Base-by-base conservation (phyloP, 2,113 vertebrate species). In the Aspiorhynchus laticeps region DNA sequence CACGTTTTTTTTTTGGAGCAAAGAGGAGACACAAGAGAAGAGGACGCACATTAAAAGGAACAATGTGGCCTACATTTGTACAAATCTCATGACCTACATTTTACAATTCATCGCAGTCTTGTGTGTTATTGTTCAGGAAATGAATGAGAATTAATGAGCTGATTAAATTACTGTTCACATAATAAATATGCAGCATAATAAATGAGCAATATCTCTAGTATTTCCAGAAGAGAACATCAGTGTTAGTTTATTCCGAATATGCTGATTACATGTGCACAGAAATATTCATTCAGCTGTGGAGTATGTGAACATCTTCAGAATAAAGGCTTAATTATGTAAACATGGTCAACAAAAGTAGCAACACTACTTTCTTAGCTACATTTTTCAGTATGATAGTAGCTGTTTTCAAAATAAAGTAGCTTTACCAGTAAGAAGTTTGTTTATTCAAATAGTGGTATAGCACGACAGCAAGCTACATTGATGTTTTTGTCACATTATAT, bases 131-230 rank as follows among this genome's bases (percentile, higher is more conserved):
- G 21, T 76, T 75, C 38, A 76, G n/a, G 14, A 76, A 26, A 76
- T 76, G n/a, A 76, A 48, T 48, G n/a, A 48, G 38, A 75, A 75
- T 75, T 46, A 75, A 75, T 75, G 73, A 75, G 73, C 41, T 75
- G 73, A 46, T 46, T 75, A 76, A 46, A 48, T 76, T 76, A 76
- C 12, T 28, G 41, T 48, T 76, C 3, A 0, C 74, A 28, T 76
- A 46, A 28, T 74, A 43, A 14, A 43, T 43, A 74, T 74, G 10
- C 36, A 74, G 71, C 38, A 43, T 43, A 74, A 21, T 26, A 48
- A 76, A 76, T 76, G n/a, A 48, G 74, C 12, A 76, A 41, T 11
- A 0, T 46, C 12, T 75, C 12, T 46, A 46, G 41, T 41, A 26
- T 46, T 75, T 75, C 41, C 12, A 75, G 41, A 75, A 8, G 41